Evolutionary conservation across 1,140 invertebrate species (phyloP), one percentile per base, ranked within the genome.

Genomic region (Oryctes rhinoceros): DNA sequence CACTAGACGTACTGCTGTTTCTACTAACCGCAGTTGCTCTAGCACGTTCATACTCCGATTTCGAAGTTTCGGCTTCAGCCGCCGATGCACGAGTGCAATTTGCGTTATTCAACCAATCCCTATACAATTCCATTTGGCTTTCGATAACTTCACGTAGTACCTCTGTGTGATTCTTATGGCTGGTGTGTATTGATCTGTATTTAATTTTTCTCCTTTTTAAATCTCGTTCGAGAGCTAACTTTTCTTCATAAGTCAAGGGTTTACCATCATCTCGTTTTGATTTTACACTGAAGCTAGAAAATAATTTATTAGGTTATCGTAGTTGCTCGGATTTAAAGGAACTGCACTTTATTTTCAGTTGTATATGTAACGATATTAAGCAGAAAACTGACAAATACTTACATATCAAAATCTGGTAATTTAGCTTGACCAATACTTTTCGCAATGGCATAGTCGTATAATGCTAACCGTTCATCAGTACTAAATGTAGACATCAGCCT

Each of bases 111-210:
- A 84, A 80, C 81, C 83, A 86, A 9, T 87, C 84, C 71, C 75
- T 78, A 77, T 86, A 87, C 59, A 84, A 39, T 48, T 85, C 84
- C 86, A 87, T 88, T 81, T 93, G 92, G 44, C 91, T 90, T 78
- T 89, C 87, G 78, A 94, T 92, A 7, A 93, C 89, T 85, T 92
- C 91, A 10, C 91, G 88, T 13, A 93, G 84, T 30, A 92, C 89
- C 86, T 93, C 91, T 0, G 88, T 90, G 37, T 93, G 90, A 79
- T 90, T 92, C 82, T 90, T 90, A 76, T 90, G 90, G 84, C 92
- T 92, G 47, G 91, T 92, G 79, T 92, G 91, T 44, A 92, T 91
- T 30, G 90, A 89, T 85, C 89, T 91, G 82, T 93, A 91, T 83
- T 91, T 92, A 2, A 89, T 86, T 83, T 91, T 88, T 0, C 93